A percentile compares a stretch with the other conserved stretches of the same genome.
These are phyloP conservation scores for Caenorhabditis uteleia DNA, from an alignment of 2,888 invertebrate species.

Conservation along the genomic window DNA sequence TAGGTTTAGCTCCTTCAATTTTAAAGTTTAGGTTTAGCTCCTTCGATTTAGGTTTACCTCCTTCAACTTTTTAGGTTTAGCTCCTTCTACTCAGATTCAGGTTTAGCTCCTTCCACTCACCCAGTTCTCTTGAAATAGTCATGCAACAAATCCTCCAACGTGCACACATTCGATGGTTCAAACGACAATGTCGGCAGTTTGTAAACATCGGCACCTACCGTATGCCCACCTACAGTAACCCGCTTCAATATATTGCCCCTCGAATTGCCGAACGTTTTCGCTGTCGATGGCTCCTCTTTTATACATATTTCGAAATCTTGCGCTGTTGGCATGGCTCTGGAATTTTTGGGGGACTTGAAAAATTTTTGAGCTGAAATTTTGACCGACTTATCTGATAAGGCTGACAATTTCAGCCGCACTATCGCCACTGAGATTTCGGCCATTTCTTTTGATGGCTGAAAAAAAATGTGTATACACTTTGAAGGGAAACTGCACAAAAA, in stretches of 20 bases:
- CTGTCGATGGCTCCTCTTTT: constrained; percentile 30
- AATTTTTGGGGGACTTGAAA: too few relatives aligned
- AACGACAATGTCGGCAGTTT: constrained; percentile 33
- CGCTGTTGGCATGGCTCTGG: constrained; percentile 14
- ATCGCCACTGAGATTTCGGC: constrained; percentile 27
- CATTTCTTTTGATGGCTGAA: too few relatives aligned
- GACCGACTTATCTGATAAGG: constrained; percentile 28
- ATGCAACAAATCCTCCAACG: constrained; percentile 26
- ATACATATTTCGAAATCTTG: constrained; percentile 35
- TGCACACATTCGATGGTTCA: constrained; percentile 26
- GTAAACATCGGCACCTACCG: constrained; percentile 37
- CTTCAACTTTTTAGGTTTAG: neutral
- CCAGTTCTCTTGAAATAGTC: constrained; percentile 31
- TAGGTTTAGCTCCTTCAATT: too few relatives aligned
- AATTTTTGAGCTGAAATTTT: too few relatives aligned
- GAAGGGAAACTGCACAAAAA: too few relatives aligned
- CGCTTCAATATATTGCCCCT: constrained; percentile 36
- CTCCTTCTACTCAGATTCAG: neutral
- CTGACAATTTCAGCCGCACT: constrained; percentile 18
- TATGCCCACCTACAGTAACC: constrained; percentile 42
- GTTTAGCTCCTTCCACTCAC: constrained; percentile 2
- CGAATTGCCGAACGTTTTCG: constrained; percentile 17
- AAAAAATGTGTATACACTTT: too few relatives aligned
- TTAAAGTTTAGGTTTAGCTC: too few relatives aligned
- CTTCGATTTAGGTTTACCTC: too few relatives aligned